A percentile compares a stretch with the other conserved stretches of the same genome.
phyloP scores from a whole-genome alignment of 2,797 vertebrate genomes.

The Diplodus puntazzo region DNA sequence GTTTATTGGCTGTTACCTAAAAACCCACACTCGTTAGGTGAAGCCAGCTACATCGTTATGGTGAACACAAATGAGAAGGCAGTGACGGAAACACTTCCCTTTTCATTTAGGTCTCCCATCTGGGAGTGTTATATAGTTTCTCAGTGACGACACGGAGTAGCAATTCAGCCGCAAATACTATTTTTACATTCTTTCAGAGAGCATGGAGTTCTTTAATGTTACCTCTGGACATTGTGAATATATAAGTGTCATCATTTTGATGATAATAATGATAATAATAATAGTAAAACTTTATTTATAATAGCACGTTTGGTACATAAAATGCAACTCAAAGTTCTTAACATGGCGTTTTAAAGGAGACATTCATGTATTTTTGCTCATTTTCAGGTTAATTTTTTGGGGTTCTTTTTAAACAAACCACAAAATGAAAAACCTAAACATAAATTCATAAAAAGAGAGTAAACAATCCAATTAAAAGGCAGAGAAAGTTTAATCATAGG shows the following conservation, averaged over 20 bases:
- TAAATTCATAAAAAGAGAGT: too few species aligned
- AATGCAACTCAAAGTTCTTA: too few species aligned
- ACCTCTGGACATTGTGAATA: not conserved
- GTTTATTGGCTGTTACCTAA: constrained; percentile 30
- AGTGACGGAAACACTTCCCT: not conserved
- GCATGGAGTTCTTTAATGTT: not conserved
- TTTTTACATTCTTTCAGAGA: not conserved
- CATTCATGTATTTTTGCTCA: too few species aligned
- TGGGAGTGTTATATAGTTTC: not conserved
- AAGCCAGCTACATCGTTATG: constrained; percentile 7
- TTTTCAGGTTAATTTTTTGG: too few species aligned
- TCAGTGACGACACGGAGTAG: not conserved
- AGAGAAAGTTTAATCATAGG: too few species aligned
- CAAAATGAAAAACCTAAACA: too few species aligned
- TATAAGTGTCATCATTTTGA: not conserved
- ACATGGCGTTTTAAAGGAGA: too few species aligned
- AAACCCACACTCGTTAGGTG: not conserved
- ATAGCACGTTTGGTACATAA: too few species aligned
- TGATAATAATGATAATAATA: too few species aligned
- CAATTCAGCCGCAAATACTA: not conserved
- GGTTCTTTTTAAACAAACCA: too few species aligned
- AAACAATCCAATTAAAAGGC: too few species aligned
- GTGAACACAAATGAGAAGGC: constrained; percentile 36
- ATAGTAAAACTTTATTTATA: too few species aligned
- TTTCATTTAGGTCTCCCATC: not conserved